Conservation (phyloP, 2,113 vertebrate species). For the Phalacrocorax carbo region DNA sequence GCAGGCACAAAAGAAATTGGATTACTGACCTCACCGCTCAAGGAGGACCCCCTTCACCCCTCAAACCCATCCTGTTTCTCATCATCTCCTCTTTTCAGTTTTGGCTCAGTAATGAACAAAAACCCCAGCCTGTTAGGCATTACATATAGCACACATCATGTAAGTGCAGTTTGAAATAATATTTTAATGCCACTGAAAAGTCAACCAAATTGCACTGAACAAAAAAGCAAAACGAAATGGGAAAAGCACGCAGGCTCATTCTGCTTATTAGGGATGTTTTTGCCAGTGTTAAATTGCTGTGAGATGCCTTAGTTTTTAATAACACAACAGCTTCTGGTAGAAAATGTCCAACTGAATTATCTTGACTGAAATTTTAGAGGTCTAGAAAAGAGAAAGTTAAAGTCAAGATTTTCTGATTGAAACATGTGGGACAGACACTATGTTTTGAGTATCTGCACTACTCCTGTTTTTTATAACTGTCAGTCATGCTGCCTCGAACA, state of each 20-base stretch:
- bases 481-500: neutral
- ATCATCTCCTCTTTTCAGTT: neutral
- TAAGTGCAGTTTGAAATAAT: neutral
- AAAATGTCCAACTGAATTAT: neutral
- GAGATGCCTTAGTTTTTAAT: neutral
- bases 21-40: neutral
- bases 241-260: neutral
- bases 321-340: neutral
- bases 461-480: neutral
- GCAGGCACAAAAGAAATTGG: neutral
- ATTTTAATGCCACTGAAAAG: neutral
- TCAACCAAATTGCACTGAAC: neutral
- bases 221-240: neutral
- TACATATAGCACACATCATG: neutral
- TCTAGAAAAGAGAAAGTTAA: neutral
- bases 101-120: neutral
- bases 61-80: neutral
- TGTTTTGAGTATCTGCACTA: neutral
- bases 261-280: neutral
- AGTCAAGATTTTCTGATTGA: neutral
- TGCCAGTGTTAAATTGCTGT: neutral
- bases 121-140: neutral
- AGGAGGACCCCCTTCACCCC: neutral
- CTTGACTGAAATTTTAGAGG: neutral
- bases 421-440: neutral